phyloP scores from a whole-genome alignment of 2,888 invertebrate genomes.

The Euclidia mi region DNA sequence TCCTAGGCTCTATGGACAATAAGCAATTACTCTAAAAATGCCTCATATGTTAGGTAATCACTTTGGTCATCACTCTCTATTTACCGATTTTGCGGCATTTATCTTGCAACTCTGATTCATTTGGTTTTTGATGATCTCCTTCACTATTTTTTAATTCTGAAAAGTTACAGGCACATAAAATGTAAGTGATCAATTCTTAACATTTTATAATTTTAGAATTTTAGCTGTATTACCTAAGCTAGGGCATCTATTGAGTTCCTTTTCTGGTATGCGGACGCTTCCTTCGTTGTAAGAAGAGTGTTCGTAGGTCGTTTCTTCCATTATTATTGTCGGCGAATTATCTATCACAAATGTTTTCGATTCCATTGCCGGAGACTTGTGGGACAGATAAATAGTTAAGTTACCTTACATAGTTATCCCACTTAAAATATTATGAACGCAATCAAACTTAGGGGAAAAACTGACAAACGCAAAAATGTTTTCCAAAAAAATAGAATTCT shows the following conservation, averaged over 20 bases:
- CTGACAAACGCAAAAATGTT: too few relatives aligned
- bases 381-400: constrained; percentile 8
- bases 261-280: constrained; percentile 3
- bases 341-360: constrained; percentile 32
- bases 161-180: too few relatives aligned
- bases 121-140: constrained; percentile 4
- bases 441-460: too few relatives aligned
- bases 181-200: too few relatives aligned
- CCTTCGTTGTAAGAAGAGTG: constrained; percentile 17
- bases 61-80: not conserved
- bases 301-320: constrained; percentile 33
- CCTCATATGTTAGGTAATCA: not conserved
- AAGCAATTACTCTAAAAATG: not conserved
- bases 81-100: not conserved
- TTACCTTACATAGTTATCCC: too few relatives aligned
- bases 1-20: constrained; percentile 46
- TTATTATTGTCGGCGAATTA: constrained; percentile 13
- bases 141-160: constrained; percentile 9
- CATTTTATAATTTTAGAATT: too few relatives aligned
- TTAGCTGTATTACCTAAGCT: constrained; percentile 1
- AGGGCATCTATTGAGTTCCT: constrained; percentile 1
- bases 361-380: constrained; percentile 31
- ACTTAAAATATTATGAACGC: too few relatives aligned
- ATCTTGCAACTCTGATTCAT: constrained; percentile 2
- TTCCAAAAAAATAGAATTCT: too few relatives aligned